Percentiles rank a stretch among this genome's conserved stretches.
Evolutionary conservation across 1,140 invertebrate species (phyloP).

Genomic region (Drosophila trapezifrons): DNA sequence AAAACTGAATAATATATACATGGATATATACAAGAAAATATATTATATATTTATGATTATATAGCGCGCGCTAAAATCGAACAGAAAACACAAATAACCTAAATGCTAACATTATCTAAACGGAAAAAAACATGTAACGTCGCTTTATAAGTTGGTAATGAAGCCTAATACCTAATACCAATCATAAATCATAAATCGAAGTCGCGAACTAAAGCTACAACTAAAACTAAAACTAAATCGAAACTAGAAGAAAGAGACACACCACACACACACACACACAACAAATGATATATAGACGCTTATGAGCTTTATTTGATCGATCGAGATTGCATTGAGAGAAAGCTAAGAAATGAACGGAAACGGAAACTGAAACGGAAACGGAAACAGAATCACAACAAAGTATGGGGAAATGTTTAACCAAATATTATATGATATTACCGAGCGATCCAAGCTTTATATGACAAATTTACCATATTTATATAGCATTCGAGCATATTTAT

Average conservation of each 20-base stretch:
- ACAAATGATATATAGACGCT: slow-evolving; percentile 78
- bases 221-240: slow-evolving; percentile 24
- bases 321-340: slow-evolving; percentile 69
- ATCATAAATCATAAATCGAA: slow-evolving; percentile 47
- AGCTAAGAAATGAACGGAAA: slow-evolving; percentile 15
- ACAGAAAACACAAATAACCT: slow-evolving; percentile 33
- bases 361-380: neutral
- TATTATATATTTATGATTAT: slow-evolving; percentile 46
- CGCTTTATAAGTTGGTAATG: slow-evolving; percentile 60
- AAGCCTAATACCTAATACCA: slow-evolving; percentile 56
- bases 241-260: slow-evolving; percentile 23
- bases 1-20: slow-evolving; percentile 59
- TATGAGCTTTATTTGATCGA: slow-evolving; percentile 78
- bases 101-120: slow-evolving; percentile 43
- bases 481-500: slow-evolving; percentile 61
- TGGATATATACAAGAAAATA: slow-evolving; percentile 53
- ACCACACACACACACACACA: slow-evolving; percentile 29
- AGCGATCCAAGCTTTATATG: slow-evolving; percentile 80
- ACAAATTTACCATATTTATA: slow-evolving; percentile 69
- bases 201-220: slow-evolving; percentile 20
- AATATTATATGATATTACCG: slow-evolving; percentile 81
- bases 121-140: slow-evolving; percentile 22
- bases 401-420: slow-evolving; percentile 76
- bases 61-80: slow-evolving; percentile 47
- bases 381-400: slow-evolving; percentile 51